Evolutionary conservation across 2,888 invertebrate genomes (phyloP), one percentile per base, ranked within the genome.

Genomic region (Odontocolon sp.): DNA sequence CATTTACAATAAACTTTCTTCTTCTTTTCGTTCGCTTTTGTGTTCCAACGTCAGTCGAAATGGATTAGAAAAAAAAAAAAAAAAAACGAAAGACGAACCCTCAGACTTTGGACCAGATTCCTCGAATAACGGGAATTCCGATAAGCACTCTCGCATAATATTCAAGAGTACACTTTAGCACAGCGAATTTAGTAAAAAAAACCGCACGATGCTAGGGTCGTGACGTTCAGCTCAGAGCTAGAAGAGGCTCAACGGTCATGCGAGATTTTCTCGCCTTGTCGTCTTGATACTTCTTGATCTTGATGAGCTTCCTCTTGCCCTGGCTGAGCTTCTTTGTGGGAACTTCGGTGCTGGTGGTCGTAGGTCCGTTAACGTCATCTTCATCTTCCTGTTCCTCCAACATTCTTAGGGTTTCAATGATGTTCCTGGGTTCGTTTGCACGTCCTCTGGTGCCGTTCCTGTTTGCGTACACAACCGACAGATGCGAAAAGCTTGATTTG

Each of bases 381-480:
- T 77, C 70, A 9, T 82, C 84, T 2, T 87, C 88, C 61, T 94
- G 93, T 59, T 93, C 91, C 84, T 96, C 96, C 4, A 96, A 90
- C 87, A 95, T 92, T 81, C 94, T 94, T 80, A 96, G 90, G 64
- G 95, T 95, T 88, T 96, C 96, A 80, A 96, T 94, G 66, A 96
- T 96, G 87, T 96, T 96, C 85, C 95, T 95, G n/a, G 96, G 96
- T 81, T 92, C 92, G 2, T 90, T 92, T 82, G 91, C 80, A 3
- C 91, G 91, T 76, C 92, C 91, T 16, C 92, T 89, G 80, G 93
- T 95, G 4, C 93, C 93, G 84, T 96, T 96, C 88, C 95, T 95
- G 81, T 96, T 95, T 0, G 95, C 95, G 86, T 96, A 96, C 0
- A 96, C 96, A 0, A 96, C 95, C 28, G 96, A 96, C 78, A 94